phyloP scores from a whole-genome alignment of 2,113 vertebrate genomes.

The Pristiophorus japonicus region DNA sequence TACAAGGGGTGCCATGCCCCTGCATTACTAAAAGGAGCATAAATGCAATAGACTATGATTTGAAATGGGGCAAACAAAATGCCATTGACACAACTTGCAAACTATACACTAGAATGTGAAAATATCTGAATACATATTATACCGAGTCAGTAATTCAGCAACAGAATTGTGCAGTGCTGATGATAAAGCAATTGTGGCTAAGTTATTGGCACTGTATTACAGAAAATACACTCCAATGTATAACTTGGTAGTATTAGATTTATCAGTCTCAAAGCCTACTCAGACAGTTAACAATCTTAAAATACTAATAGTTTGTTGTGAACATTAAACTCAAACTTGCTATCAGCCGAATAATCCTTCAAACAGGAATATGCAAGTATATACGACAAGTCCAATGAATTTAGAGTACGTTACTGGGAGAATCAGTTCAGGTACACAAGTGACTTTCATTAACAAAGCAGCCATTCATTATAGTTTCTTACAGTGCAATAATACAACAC shows the following conservation, averaged over 20 bases:
- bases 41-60: not conserved
- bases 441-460: not conserved
- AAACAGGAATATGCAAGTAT: not conserved
- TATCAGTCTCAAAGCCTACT: not conserved
- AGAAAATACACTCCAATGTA: not conserved
- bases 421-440: not conserved
- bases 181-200: not conserved
- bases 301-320: not conserved
- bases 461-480: not conserved
- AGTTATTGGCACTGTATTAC: not conserved
- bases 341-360: not conserved
- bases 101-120: not conserved
- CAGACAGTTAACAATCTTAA: not conserved
- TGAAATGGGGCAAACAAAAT: not conserved
- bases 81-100: not conserved
- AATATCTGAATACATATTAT: not conserved
- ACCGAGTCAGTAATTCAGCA: not conserved
- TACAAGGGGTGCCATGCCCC: not conserved
- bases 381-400: not conserved
- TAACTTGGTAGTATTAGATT: not conserved
- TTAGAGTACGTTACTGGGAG: not conserved
- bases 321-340: not conserved
- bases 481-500: not conserved
- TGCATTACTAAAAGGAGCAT: not conserved
- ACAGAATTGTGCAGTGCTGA: not conserved